Conservation (phyloP, 2,888 invertebrate genomes). For the Andrena haemorrhoa region DNA sequence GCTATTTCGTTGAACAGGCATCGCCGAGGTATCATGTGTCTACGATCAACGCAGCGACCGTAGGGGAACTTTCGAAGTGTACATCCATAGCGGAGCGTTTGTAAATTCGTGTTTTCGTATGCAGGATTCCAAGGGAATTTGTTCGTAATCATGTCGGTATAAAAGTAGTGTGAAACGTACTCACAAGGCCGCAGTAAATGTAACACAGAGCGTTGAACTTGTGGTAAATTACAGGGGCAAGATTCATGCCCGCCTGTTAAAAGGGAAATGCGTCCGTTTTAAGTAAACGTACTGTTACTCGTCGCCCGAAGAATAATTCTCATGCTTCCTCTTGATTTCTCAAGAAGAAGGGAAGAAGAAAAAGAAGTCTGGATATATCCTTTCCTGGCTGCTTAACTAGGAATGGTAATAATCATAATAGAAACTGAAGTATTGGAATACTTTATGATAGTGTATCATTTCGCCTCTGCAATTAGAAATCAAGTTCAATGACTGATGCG, state of each 20-base stretch:
- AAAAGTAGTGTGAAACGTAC: background rate
- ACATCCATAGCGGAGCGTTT: background rate
- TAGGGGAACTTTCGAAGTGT: background rate
- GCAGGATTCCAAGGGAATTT: background rate
- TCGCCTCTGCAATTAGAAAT: background rate
- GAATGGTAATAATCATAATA: background rate
- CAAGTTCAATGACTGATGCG: background rate
- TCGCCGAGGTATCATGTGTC: background rate
- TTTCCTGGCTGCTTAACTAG: background rate
- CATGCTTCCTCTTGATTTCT: too few relatives aligned
- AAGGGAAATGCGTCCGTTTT: too few relatives aligned
- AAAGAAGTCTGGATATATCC: too few relatives aligned
- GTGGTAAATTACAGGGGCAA: constrained; percentile 26
- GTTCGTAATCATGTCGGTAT: background rate
- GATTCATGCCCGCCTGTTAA: background rate
- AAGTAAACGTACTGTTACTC: too few relatives aligned
- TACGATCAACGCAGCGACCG: background rate
- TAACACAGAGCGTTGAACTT: constrained; percentile 21
- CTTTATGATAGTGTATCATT: background rate
- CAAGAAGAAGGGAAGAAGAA: background rate
- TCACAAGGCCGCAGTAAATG: background rate
- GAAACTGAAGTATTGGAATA: background rate
- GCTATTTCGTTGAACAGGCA: background rate
- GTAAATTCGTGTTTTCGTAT: constrained; percentile 1
- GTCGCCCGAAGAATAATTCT: background rate